Percentiles rank a stretch among this genome's conserved stretches.
phyloP scores from a whole-genome alignment of 2,888 invertebrate species.

The Tupiocoris notatus region DNA sequence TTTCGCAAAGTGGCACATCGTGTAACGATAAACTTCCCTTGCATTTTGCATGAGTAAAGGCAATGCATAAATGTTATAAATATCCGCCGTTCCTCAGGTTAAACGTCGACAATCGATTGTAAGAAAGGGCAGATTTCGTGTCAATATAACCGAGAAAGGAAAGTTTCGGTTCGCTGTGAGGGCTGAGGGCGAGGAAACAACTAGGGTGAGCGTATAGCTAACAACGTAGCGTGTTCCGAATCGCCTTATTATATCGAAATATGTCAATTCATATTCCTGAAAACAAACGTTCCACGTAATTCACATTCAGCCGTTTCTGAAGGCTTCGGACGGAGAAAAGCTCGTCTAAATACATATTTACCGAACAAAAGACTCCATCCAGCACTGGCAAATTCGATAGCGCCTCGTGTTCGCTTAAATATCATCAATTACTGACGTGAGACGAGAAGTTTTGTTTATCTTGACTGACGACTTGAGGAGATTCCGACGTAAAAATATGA shows the following conservation, averaged over 20 bases:
- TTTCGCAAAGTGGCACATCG: too few relatives aligned
- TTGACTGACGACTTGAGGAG: neutral
- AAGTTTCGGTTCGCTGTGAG: slow-evolving; percentile 9
- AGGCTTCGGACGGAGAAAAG: neutral
- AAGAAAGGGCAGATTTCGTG: neutral
- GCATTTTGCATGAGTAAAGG: too few relatives aligned
- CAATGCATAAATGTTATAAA: too few relatives aligned
- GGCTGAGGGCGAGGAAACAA: neutral
- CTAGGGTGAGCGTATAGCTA: neutral
- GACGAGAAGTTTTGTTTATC: neutral
- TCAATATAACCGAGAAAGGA: slow-evolving; percentile 7
- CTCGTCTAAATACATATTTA: slow-evolving; percentile 22
- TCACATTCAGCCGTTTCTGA: neutral
- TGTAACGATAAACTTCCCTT: too few relatives aligned
- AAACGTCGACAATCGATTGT: neutral
- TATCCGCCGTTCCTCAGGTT: neutral
- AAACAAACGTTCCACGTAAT: slow-evolving; percentile 11
- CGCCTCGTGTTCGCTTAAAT: neutral
- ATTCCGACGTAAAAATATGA: neutral
- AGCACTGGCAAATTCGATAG: neutral
- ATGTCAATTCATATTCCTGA: slow-evolving; percentile 28
- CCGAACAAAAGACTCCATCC: neutral
- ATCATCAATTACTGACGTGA: neutral
- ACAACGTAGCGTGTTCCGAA: slow-evolving; percentile 11
- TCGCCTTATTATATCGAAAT: slow-evolving; percentile 22